Conservation (phyloP, 2,797 vertebrate genomes). For the Anas bernieri region DNA sequence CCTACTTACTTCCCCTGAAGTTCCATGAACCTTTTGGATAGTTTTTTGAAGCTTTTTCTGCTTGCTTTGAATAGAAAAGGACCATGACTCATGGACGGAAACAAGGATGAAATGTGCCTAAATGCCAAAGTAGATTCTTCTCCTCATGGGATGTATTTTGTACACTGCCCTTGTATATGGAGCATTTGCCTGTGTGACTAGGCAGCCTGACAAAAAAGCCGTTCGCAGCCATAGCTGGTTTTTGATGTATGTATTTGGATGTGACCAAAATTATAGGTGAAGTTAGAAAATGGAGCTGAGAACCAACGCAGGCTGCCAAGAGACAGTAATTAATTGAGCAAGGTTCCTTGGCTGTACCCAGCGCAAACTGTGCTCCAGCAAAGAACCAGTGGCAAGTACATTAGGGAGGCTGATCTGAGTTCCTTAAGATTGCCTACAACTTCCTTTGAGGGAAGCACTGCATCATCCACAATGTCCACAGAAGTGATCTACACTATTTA, state of each 20-base stretch:
- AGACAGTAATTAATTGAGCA: not conserved
- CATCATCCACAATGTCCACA: not conserved
- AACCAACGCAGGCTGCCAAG: not conserved
- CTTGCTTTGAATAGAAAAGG: not conserved
- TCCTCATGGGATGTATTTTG: not conserved
- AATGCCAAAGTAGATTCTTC: not conserved
- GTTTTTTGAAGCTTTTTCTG: not conserved
- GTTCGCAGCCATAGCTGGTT: not conserved
- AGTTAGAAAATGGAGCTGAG: not conserved
- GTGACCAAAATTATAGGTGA: not conserved
- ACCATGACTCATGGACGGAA: fast-evolving
- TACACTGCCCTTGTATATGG: not conserved
- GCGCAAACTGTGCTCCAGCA: not conserved
- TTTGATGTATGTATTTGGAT: not conserved
- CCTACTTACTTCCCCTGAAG: not conserved
- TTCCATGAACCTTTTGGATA: not conserved
- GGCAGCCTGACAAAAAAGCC: not conserved
- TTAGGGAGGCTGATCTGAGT: not conserved
- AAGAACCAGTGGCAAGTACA: not conserved
- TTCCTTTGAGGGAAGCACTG: not conserved
- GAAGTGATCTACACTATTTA: not conserved
- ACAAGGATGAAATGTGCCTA: not conserved
- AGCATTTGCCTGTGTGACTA: not conserved
- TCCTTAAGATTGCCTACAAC: not conserved
- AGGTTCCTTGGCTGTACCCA: not conserved